phyloP scores from a whole-genome alignment of 1,140 invertebrate genomes.

The Tetraneura akinire region DNA sequence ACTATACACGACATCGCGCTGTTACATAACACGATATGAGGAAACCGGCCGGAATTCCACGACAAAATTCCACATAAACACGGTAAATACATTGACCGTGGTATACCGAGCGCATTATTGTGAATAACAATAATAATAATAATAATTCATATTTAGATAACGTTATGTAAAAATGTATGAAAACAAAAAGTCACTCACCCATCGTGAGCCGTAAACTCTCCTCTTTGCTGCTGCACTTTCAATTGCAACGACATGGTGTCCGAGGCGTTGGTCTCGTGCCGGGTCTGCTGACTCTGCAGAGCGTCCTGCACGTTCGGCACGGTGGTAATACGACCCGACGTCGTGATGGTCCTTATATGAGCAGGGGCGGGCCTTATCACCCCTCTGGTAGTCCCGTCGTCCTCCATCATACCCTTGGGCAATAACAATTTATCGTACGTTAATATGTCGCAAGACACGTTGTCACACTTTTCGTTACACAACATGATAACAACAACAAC shows the following conservation, averaged over 20 bases:
- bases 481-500: not conserved
- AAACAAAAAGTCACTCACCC: slow-evolving; percentile 10
- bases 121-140: not conserved
- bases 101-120: too few species aligned
- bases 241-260: slow-evolving; percentile 38
- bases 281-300: not conserved
- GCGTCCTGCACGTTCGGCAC: slow-evolving; percentile 44
- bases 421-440: slow-evolving; percentile 5
- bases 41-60: not conserved
- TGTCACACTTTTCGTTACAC: not conserved
- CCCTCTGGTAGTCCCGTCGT: slow-evolving; percentile 44
- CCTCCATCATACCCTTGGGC: slow-evolving; percentile 39
- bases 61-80: not conserved
- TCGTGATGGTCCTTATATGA: slow-evolving; percentile 54
- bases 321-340: slow-evolving; percentile 55
- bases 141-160: not conserved
- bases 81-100: not conserved
- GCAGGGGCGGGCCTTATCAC: slow-evolving; percentile 53
- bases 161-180: not conserved
- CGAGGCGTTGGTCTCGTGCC: not conserved
- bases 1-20: not conserved
- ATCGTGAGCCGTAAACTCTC: slow-evolving; percentile 12
- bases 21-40: not conserved
- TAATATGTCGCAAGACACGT: too few species aligned
- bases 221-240: slow-evolving; percentile 34